Evolutionary conservation across 2,797 vertebrate genomes (phyloP).

Genomic region (Myotis vivesi): DNA sequence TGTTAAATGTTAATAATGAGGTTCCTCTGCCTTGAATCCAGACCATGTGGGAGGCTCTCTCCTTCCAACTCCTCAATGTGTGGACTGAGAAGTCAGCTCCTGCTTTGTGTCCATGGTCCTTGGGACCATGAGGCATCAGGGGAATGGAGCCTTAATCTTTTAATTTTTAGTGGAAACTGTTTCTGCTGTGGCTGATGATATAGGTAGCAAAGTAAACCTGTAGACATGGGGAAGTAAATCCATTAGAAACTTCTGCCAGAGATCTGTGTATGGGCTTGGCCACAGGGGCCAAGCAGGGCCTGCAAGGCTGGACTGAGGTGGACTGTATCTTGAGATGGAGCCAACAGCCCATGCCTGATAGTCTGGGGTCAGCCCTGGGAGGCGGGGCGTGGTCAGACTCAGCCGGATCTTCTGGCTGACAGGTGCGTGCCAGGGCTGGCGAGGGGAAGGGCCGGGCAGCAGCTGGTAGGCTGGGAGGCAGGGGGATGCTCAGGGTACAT

Average conservation of each 20-base stretch:
- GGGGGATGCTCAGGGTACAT: background rate
- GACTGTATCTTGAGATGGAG: background rate
- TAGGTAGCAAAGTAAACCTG: background rate
- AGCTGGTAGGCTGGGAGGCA: background rate
- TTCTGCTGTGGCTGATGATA: background rate
- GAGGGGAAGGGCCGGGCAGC: background rate
- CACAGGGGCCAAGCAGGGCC: background rate
- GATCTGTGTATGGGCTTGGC: background rate
- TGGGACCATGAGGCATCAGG: background rate
- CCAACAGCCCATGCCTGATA: background rate
- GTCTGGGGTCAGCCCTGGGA: background rate
- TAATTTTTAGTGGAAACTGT: constrained; percentile 25
- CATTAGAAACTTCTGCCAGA: background rate
- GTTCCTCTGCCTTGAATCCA: constrained; percentile 4
- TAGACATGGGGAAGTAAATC: background rate
- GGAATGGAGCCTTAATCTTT: background rate
- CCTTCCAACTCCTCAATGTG: background rate
- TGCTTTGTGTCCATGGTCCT: constrained; percentile 28
- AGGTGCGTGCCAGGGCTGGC: background rate
- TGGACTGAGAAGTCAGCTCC: background rate
- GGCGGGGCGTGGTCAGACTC: background rate
- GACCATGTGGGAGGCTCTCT: background rate
- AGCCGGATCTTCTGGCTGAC: background rate
- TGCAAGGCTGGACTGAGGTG: background rate
- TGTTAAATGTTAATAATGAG: background rate